A percentile compares a stretch with the other conserved stretches of the same genome.
phyloP scores from a whole-genome alignment of 2,797 vertebrate genomes.

The Peromyscus eremicus region DNA sequence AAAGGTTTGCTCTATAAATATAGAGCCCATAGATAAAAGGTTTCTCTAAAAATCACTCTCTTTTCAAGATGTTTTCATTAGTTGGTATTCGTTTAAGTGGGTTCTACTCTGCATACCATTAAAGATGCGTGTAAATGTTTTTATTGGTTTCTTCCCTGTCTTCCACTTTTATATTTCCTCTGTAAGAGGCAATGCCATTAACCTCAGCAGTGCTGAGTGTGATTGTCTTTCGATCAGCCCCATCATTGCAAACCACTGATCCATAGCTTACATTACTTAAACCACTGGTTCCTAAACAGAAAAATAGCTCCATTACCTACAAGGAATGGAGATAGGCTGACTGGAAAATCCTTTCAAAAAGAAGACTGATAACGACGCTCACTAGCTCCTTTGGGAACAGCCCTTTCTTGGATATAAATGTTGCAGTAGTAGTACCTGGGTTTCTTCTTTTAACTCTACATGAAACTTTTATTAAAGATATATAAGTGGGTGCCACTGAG shows the following conservation, averaged over 20 bases:
- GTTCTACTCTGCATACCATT: slow-evolving; percentile 74
- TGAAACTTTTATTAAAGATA: slow-evolving; percentile 57
- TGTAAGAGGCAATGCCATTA: slow-evolving; percentile 79
- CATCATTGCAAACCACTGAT: slow-evolving; percentile 83
- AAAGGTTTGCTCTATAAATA: slow-evolving; percentile 89
- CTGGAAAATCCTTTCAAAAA: slow-evolving; percentile 77
- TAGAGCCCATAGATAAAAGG: slow-evolving; percentile 87
- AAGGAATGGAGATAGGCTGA: slow-evolving; percentile 66
- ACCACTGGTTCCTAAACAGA: slow-evolving; percentile 78
- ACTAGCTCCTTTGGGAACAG: slow-evolving; percentile 52
- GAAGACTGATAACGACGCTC: slow-evolving; percentile 67
- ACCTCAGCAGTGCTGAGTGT: slow-evolving; percentile 81
- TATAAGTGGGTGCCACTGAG: background rate
- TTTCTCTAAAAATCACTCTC: slow-evolving; percentile 85
- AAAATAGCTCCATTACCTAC: slow-evolving; percentile 80
- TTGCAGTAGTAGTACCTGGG: slow-evolving; percentile 7
- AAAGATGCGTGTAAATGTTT: slow-evolving; percentile 81
- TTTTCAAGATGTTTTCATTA: slow-evolving; percentile 87
- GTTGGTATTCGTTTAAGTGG: slow-evolving; percentile 85
- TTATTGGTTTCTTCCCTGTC: slow-evolving; percentile 80
- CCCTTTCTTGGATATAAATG: slow-evolving; percentile 66
- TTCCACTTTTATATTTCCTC: slow-evolving; percentile 80
- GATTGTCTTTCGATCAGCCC: slow-evolving; percentile 82
- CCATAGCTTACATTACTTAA: slow-evolving; percentile 83
- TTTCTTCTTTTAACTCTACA: slow-evolving; percentile 69